These are phyloP conservation scores for Orycteropus afer DNA, from an alignment of 2,113 vertebrate genomes.

Conservation along the genomic window DNA sequence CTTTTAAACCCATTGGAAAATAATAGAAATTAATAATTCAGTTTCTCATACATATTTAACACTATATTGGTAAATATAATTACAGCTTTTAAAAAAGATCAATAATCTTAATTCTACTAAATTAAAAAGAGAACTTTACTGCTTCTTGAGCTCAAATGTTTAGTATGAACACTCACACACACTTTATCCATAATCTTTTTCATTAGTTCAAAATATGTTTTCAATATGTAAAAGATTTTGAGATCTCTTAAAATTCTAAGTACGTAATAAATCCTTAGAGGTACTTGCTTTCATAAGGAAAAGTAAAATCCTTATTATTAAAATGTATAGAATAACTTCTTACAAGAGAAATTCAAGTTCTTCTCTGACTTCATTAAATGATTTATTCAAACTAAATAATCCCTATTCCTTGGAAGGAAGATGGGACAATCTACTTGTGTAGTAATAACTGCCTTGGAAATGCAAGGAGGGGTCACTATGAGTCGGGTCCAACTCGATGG, in stretches of 20 bases:
- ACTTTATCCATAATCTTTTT: background rate
- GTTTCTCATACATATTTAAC: background rate
- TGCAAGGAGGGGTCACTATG: no score
- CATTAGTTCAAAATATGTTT: background rate
- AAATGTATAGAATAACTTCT: background rate
- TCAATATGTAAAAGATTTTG: background rate
- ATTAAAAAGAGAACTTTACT: background rate
- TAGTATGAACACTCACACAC: background rate
- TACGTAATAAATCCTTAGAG: background rate
- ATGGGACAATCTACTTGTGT: no score
- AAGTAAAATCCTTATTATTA: background rate
- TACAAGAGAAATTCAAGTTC: background rate
- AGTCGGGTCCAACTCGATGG: no score
- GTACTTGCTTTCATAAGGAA: background rate
- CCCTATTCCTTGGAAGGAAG: no score
- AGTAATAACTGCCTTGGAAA: no score
- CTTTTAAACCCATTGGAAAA: background rate
- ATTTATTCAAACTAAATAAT: background rate
- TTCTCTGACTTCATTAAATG: background rate
- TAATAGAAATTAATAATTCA: background rate
- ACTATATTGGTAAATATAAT: background rate
- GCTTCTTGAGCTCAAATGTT: background rate
- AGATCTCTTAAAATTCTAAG: background rate
- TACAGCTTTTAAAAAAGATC: background rate
- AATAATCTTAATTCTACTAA: conserved; percentile 18